Evolutionary conservation across 2,888 invertebrate genomes (phyloP).

Genomic region (Penaeus monodon): DNA sequence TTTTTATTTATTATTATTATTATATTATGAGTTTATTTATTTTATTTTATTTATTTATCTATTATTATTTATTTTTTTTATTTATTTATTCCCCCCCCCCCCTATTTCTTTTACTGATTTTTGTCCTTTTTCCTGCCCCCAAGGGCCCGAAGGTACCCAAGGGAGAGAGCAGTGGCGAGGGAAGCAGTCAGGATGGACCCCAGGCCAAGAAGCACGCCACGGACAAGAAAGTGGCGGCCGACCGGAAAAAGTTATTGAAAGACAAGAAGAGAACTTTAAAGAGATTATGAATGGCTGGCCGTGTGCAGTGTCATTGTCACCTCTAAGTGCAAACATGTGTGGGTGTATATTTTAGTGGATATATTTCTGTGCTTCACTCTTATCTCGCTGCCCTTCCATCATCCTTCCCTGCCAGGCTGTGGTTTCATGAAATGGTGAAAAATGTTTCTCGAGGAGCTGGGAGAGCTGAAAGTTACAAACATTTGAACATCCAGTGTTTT

Average conservation of each 20-base stretch:
- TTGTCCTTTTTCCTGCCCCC: too few species aligned
- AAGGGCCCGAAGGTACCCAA: conserved; percentile 48
- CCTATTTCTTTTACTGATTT: too few species aligned
- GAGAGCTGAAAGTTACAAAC: too few species aligned
- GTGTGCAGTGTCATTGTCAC: conserved; percentile 32
- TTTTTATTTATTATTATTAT: too few species aligned
- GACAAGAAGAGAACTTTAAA: conserved; percentile 64
- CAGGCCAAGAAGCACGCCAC: conserved; percentile 88
- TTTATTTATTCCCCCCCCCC: too few species aligned
- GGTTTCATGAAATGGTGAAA: not conserved
- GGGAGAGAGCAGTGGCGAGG: conserved; percentile 59
- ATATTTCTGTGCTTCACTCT: conserved; percentile 54
- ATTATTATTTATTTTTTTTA: too few species aligned
- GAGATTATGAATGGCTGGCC: conserved; percentile 56
- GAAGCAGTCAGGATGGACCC: conserved; percentile 76
- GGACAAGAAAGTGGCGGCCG: conserved; percentile 80
- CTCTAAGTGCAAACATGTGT: conserved; percentile 44
- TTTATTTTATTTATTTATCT: too few species aligned
- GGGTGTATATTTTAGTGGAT: conserved; percentile 36
- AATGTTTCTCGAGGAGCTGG: too few species aligned
- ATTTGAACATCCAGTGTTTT: too few species aligned
- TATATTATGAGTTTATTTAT: too few species aligned
- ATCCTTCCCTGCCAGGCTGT: not conserved
- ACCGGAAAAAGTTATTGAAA: conserved; percentile 62
- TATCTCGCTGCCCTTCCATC: conserved; percentile 47